Evolutionary conservation across 2,888 invertebrate species (phyloP).

Genomic region (Tipula unca): DNA sequence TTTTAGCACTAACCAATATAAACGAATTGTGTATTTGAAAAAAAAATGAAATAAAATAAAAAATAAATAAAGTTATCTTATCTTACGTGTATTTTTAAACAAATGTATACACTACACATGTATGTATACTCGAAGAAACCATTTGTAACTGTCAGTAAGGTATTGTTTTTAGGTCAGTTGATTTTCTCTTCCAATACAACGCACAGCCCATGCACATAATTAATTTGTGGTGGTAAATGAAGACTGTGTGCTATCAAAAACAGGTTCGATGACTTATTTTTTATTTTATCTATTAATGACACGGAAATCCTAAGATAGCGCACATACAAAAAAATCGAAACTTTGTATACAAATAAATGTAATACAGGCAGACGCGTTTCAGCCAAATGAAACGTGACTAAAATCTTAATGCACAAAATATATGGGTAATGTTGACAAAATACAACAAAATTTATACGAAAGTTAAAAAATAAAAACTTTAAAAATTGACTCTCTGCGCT

Average conservation of each 20-base stretch:
- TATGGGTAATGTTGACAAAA: background rate
- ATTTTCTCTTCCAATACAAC: background rate
- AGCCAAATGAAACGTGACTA: background rate
- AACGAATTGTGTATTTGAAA: background rate
- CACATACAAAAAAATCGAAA: background rate
- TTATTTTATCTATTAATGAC: background rate
- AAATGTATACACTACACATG: background rate
- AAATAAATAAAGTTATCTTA: background rate
- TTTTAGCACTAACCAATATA: background rate
- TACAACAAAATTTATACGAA: background rate
- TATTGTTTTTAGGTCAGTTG: background rate
- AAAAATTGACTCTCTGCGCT: background rate
- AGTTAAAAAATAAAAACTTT: background rate
- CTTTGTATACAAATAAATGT: background rate
- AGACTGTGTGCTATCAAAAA: background rate
- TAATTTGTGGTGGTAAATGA: background rate
- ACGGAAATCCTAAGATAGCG: background rate
- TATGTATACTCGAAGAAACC: background rate
- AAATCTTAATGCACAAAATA: background rate
- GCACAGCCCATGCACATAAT: background rate
- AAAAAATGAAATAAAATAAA: background rate
- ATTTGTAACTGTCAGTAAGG: background rate
- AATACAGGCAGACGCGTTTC: background rate
- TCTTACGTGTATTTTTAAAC: background rate
- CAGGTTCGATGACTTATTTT: background rate